phyloP scores from a whole-genome alignment of 2,797 vertebrate species.

The Sebastes baramenuke region DNA sequence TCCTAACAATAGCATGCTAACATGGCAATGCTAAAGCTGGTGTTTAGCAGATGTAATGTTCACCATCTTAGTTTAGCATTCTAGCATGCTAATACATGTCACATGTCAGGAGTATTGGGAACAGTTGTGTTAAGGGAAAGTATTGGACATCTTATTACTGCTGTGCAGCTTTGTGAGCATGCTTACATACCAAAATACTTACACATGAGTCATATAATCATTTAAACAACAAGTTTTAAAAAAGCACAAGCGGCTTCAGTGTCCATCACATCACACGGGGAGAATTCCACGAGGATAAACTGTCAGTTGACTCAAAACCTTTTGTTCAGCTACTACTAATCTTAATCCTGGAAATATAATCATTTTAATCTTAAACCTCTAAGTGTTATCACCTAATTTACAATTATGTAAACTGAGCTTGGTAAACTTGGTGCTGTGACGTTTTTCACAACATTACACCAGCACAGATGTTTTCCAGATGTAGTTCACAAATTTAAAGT shows the following conservation, averaged over 20 bases:
- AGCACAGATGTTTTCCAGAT: background rate
- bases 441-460: background rate
- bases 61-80: background rate
- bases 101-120: background rate
- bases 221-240: conserved; percentile 18
- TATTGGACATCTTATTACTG: background rate
- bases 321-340: conserved; percentile 48
- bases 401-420: background rate
- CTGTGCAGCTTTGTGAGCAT: conserved; percentile 1
- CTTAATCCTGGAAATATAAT: conserved; percentile 56
- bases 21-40: background rate
- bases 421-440: background rate
- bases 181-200: conserved; percentile 2
- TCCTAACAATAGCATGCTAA: background rate
- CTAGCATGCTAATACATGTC: background rate
- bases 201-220: conserved; percentile 4
- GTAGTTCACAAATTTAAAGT: background rate
- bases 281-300: conserved; percentile 70
- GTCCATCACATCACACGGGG: conserved; percentile 34
- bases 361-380: conserved; percentile 35
- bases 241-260: conserved; percentile 12
- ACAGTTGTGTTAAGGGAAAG: background rate
- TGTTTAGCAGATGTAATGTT: background rate
- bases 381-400: background rate
- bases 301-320: conserved; percentile 42